These are phyloP conservation scores for Anthrax anthrax DNA, from an alignment of 2,888 invertebrate species.

Conservation along the genomic window DNA sequence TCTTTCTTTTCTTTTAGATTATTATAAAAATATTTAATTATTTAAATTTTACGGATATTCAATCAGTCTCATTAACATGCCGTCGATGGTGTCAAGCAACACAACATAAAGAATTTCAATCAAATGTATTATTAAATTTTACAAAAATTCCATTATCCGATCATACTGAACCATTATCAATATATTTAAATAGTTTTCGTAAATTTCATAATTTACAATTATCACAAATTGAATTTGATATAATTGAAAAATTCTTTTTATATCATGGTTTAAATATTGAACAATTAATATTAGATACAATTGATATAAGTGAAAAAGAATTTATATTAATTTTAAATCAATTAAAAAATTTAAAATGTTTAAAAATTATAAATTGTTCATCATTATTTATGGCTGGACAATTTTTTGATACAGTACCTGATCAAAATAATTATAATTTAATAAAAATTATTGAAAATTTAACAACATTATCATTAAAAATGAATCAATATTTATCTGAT, in stretches of 20 bases:
- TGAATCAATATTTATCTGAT: conserved; percentile 60
- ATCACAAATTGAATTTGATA: conserved; percentile 26
- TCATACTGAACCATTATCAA: conserved; percentile 21
- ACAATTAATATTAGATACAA: conserved; percentile 41
- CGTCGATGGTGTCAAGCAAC: conserved; percentile 53
- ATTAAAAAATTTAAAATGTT: conserved; percentile 40
- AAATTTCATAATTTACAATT: conserved; percentile 24
- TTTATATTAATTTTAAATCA: conserved; percentile 44
- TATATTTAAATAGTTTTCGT: conserved; percentile 22
- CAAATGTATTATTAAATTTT: conserved; percentile 23
- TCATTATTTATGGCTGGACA: conserved; percentile 61
- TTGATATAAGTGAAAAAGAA: conserved; percentile 49
- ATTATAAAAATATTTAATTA: conserved; percentile 48
- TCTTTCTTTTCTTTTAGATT: conserved; percentile 33
- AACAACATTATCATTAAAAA: conserved; percentile 44
- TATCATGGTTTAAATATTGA: conserved; percentile 42
- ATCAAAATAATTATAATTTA: conserved; percentile 28
- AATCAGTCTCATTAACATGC: conserved; percentile 49
- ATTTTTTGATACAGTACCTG: conserved; percentile 44
- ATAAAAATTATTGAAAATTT: conserved; percentile 22
- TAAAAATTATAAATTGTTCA: conserved; percentile 50
- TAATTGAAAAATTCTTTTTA: conserved; percentile 39
- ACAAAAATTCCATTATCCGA: conserved; percentile 26
- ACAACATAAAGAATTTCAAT: conserved; percentile 39
- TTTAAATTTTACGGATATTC: conserved; percentile 48